These are phyloP conservation scores for Bolborhynchus lineola DNA, from an alignment of 2,113 vertebrate species.

Conservation along the genomic window DNA sequence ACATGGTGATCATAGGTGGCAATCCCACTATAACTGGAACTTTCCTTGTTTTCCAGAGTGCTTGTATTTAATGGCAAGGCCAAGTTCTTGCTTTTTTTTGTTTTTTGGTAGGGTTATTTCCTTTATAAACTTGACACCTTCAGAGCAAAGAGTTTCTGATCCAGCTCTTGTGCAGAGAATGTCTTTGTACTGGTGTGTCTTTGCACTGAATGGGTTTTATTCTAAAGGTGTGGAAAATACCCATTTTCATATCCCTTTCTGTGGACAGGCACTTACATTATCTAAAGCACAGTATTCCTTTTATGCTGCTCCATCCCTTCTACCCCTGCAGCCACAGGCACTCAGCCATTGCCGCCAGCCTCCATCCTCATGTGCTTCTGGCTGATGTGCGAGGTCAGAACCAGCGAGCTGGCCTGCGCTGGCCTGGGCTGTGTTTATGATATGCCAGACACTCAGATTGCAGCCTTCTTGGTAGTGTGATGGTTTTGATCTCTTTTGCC, in stretches of 20 bases:
- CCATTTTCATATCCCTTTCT: not conserved
- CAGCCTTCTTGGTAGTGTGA: not conserved
- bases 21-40: not conserved
- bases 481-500: not conserved
- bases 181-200: too few relatives aligned
- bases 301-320: not conserved
- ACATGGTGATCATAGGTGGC: not conserved
- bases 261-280: not conserved
- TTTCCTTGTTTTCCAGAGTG: not conserved
- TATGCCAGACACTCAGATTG: not conserved
- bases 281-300: not conserved
- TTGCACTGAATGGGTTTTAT: not conserved
- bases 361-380: not conserved
- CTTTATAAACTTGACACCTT: not conserved
- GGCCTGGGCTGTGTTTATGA: accelerated
- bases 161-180: not conserved
- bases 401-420: accelerated
- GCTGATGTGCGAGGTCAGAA: not conserved
- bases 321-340: not conserved
- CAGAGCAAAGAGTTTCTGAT: not conserved
- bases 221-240: not conserved
- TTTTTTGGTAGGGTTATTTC: not conserved
- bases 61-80: not conserved
- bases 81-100: not conserved
- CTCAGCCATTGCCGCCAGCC: not conserved